These are phyloP conservation scores for Saturnia pavonia DNA, from an alignment of 2,888 invertebrate genomes.

Conservation along the genomic window DNA sequence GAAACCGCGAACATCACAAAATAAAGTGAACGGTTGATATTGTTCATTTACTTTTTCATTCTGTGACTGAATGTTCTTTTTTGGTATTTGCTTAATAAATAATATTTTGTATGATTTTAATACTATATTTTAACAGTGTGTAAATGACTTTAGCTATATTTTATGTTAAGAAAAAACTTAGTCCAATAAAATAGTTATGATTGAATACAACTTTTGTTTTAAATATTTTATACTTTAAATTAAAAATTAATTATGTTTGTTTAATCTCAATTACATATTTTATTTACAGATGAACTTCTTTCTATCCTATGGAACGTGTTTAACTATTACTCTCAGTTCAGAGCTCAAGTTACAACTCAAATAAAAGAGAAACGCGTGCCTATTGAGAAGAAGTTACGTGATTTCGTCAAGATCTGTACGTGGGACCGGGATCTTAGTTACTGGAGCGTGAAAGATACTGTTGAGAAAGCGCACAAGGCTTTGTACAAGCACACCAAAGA, in stretches of 20 bases:
- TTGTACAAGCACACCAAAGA: slow-evolving; percentile 93
- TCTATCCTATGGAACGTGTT: slow-evolving; percentile 90
- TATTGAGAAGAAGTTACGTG: slow-evolving; percentile 95
- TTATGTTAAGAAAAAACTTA: background rate
- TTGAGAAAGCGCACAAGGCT: slow-evolving; percentile 93
- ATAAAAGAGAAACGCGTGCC: slow-evolving; percentile 88
- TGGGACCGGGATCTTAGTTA: slow-evolving; percentile 98
- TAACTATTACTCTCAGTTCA: slow-evolving; percentile 92
- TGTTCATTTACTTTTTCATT: too few species aligned
- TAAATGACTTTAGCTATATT: background rate
- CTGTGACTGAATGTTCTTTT: background rate
- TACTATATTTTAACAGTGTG: background rate
- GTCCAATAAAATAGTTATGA: too few species aligned
- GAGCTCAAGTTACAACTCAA: slow-evolving; percentile 82
- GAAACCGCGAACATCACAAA: background rate
- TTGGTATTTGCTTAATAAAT: background rate
- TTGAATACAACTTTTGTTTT: too few species aligned
- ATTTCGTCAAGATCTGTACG: slow-evolving; percentile 96
- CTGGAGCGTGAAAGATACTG: slow-evolving; percentile 94
- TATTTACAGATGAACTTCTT: slow-evolving; percentile 77
- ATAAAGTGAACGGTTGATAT: too few species aligned
- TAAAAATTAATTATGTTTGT: too few species aligned
- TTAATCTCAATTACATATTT: background rate
- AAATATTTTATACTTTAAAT: too few species aligned
- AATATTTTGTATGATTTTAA: background rate